A percentile compares a stretch with the other conserved stretches of the same genome.
These are phyloP conservation scores for Altica lythri DNA, from an alignment of 2,888 invertebrate genomes.

Conservation along the genomic window DNA sequence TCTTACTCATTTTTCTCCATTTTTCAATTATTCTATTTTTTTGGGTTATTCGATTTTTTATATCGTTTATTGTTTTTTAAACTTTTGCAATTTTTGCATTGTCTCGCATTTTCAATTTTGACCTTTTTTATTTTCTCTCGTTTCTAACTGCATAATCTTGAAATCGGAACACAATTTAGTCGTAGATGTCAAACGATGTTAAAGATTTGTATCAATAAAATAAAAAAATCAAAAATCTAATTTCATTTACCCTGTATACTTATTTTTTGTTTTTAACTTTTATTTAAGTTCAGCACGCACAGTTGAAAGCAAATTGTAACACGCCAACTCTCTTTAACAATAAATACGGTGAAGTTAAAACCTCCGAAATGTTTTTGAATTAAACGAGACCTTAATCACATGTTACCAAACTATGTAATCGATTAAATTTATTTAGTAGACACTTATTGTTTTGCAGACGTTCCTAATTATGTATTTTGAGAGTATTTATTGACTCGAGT, in stretches of 20 bases:
- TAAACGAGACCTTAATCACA: neutral
- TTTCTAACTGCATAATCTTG: too few species aligned
- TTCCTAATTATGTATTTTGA: constrained; percentile 6
- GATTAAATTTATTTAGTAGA: constrained; percentile 10
- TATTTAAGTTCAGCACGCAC: constrained; percentile 29
- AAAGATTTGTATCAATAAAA: neutral
- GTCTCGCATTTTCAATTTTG: too few species aligned
- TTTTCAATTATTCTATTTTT: too few species aligned
- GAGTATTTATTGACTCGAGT: too few species aligned
- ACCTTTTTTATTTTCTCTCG: too few species aligned
- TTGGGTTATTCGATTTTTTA: too few species aligned
- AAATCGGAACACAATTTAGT: too few species aligned
- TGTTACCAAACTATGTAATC: neutral
- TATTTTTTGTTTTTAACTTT: constrained; percentile 17
- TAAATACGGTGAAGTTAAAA: neutral
- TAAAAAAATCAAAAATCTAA: neutral
- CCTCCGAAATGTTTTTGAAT: neutral
- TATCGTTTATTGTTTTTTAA: too few species aligned
- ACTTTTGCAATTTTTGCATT: too few species aligned
- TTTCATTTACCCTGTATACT: constrained; percentile 3
- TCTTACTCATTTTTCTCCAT: too few species aligned
- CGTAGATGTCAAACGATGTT: too few species aligned
- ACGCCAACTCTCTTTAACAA: constrained; percentile 17
- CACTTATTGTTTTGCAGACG: constrained; percentile 10
- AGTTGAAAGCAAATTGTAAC: constrained; percentile 15